These are phyloP conservation scores for Scaptomyza polygonia DNA, from an alignment of 2,888 invertebrate species.

Conservation along the genomic window DNA sequence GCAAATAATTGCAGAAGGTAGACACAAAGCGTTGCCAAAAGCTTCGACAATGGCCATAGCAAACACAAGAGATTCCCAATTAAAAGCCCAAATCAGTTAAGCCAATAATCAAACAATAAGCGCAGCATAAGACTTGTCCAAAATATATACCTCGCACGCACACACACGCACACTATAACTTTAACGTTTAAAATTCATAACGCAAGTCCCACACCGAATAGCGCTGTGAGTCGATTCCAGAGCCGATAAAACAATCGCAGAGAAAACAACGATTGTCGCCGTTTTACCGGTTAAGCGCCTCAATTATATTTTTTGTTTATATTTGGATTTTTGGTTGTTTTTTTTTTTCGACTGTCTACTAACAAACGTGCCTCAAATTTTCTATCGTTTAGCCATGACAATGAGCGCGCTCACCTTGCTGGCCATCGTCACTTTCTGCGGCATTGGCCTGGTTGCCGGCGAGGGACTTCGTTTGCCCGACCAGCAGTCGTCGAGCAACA, in stretches of 20 bases:
- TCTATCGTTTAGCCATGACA: slow-evolving; percentile 75
- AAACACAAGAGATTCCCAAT: slow-evolving; percentile 11
- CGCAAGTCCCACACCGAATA: slow-evolving; percentile 8
- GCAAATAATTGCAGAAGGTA: slow-evolving; percentile 57
- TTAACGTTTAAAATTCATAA: slow-evolving; percentile 20
- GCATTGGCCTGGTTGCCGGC: slow-evolving; percentile 85
- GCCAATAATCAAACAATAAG: slow-evolving; percentile 50
- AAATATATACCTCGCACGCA: slow-evolving; percentile 25
- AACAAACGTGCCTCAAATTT: slow-evolving; percentile 61
- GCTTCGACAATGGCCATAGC: slow-evolving; percentile 29
- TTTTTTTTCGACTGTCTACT: slow-evolving; percentile 8
- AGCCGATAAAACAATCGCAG: slow-evolving; percentile 49
- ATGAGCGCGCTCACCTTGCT: slow-evolving; percentile 82
- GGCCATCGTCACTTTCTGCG: slow-evolving; percentile 84
- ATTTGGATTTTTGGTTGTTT: slow-evolving; percentile 19
- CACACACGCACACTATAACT: not conserved
- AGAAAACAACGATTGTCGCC: slow-evolving; percentile 57
- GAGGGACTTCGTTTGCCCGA: slow-evolving; percentile 87
- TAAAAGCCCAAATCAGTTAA: slow-evolving; percentile 39
- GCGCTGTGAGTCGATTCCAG: slow-evolving; percentile 35
- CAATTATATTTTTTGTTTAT: slow-evolving; percentile 33
- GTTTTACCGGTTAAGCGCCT: slow-evolving; percentile 44
- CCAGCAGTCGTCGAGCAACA: slow-evolving; percentile 76
- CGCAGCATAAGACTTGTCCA: slow-evolving; percentile 51
- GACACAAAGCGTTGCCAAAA: slow-evolving; percentile 18